Evolutionary conservation across 1,140 invertebrate genomes (phyloP), one percentile per base, ranked within the genome.

Genomic region (Varroa destructor): DNA sequence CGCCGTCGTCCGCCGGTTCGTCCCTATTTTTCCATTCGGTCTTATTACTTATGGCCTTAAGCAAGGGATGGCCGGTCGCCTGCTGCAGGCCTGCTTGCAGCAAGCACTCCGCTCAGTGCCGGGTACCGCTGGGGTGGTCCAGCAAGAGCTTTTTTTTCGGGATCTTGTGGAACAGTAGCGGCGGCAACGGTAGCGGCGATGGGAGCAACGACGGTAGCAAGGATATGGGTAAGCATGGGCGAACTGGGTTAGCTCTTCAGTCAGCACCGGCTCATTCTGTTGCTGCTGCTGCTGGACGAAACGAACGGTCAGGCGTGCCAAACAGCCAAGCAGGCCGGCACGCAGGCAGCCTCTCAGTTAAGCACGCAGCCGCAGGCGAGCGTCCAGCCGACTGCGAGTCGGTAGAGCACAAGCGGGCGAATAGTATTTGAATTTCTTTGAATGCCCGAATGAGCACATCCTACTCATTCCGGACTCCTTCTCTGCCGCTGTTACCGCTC

Each of bases 21-120:
- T 67, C 40, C 57, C 25, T 58, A 36, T 42, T 58, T 58, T 58
- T 67, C 61, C 46, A 43, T 46, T 67, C 46, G 12, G 14, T 67
- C 14, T 67, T 67, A 67, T 67, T 67, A 67, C 61, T 67, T 67
- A 67, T 67, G 61, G 61, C 61, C 61, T 67, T 67, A 67, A 67
- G 61, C 46, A 51, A 51, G 46, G 46, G 46, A 51, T 51, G 46
- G 46, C 8, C 46, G 3, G 46, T 8, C 8, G 46, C 46, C 46
- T 51, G 46, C 46, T 51, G 46, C 46, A 51, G 8, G 61, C 12
- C 12, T 67, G 61, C 61, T 67, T 67, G 61, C 25, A 25, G 25
- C 25, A 25, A 25, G 25, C 25, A 25, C 61, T 67, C 40, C 3
- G 4, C 40, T 42, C 4, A 3, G 3, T 37, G 57, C 57, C 40